Percentiles rank a stretch among this genome's conserved stretches.
Conservation (phyloP, 2,113 vertebrate genomes). For the Cynoglossus semilaevis region DNA sequence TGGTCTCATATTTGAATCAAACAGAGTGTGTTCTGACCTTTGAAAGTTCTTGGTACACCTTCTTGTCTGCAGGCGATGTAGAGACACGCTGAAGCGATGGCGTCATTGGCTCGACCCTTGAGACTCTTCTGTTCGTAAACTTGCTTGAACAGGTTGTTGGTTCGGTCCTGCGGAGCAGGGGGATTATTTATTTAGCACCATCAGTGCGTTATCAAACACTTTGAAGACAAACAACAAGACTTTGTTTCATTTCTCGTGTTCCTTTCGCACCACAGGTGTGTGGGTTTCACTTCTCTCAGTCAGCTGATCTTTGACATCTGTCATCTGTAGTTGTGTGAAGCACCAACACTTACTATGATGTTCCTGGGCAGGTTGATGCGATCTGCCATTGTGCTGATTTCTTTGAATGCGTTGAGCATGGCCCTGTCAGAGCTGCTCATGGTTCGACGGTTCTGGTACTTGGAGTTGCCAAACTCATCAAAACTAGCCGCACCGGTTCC, state of each 20-base stretch:
- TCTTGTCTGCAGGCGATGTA: conserved; percentile 99
- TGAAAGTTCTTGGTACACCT: conserved; percentile 96
- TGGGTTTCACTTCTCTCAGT: not conserved
- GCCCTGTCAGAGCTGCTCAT: conserved; percentile 98
- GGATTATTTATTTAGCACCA: not conserved
- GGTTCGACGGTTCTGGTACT: conserved; percentile 97
- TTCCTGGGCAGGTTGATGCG: conserved; percentile 98
- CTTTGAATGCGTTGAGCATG: conserved; percentile 98
- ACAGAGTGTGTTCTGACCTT: conserved; percentile 76
- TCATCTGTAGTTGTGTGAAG: no score
- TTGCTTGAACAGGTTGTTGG: conserved; percentile 99
- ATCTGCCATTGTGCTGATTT: conserved; percentile 98
- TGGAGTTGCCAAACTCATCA: conserved; percentile 97
- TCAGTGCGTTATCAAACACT: not conserved
- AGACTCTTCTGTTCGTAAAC: conserved; percentile 99
- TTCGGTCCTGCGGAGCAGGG: conserved; percentile 86
- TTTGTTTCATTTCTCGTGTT: not conserved
- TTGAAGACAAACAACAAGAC: not conserved
- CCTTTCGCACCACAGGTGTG: no score
- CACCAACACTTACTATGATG: conserved; percentile 85
- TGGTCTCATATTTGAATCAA: not conserved
- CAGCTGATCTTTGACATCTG: no score
- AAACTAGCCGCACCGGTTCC: conserved; percentile 97
- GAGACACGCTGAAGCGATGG: conserved; percentile 97
- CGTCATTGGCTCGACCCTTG: conserved; percentile 96